phyloP scores from a whole-genome alignment of 2,888 invertebrate species.

The Leptothorax acervorum region DNA sequence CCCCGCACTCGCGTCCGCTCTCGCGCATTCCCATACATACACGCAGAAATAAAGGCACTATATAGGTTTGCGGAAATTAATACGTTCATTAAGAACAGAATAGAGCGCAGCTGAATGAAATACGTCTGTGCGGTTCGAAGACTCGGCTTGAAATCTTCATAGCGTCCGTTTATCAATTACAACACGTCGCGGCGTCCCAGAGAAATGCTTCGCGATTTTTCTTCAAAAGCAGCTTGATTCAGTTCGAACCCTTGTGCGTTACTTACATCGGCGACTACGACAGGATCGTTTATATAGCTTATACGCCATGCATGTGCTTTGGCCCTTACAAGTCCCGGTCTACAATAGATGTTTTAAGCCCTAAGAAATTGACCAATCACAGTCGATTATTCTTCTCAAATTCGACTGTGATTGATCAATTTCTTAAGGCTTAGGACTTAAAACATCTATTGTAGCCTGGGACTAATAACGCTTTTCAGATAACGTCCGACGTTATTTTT shows the following conservation, averaged over 20 bases:
- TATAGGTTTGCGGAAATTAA: not conserved
- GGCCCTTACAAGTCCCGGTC: too few species aligned
- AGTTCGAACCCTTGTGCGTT: not conserved
- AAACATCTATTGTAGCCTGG: too few species aligned
- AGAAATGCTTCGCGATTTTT: not conserved
- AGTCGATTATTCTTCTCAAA: too few species aligned
- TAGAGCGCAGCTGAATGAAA: not conserved
- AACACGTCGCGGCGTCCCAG: not conserved
- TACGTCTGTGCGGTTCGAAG: not conserved
- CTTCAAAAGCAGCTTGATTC: not conserved
- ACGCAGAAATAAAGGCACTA: not conserved
- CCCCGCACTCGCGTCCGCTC: not conserved
- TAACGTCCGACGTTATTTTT: too few species aligned
- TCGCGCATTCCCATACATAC: not conserved
- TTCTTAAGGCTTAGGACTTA: too few species aligned
- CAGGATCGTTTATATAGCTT: too few species aligned
- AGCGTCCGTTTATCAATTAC: not conserved
- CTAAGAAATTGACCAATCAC: too few species aligned
- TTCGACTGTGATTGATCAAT: too few species aligned
- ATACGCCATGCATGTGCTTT: too few species aligned
- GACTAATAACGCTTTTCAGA: too few species aligned
- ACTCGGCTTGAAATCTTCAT: not conserved
- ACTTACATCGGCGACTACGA: too few species aligned
- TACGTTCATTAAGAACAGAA: not conserved
- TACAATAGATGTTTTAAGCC: too few species aligned